Conservation (phyloP, 2,888 invertebrate species). For the Yponomeuta evonymella region DNA sequence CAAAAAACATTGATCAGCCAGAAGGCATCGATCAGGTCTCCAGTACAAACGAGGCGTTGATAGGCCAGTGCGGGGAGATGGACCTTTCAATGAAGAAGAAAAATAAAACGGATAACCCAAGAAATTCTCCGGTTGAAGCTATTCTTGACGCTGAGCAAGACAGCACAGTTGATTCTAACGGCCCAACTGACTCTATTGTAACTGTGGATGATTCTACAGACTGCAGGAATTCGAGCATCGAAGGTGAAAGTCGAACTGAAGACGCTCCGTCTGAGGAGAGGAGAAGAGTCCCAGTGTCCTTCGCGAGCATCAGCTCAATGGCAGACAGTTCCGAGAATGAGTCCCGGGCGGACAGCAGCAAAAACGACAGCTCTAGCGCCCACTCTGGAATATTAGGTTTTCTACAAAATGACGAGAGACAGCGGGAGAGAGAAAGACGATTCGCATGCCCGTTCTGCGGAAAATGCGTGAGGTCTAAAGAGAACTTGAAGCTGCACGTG, state of each 20-base stretch:
- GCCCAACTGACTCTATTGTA: slow-evolving; percentile 64
- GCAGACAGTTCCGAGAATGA: slow-evolving; percentile 72
- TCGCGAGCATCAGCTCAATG: slow-evolving; percentile 72
- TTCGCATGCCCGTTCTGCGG: slow-evolving; percentile 94
- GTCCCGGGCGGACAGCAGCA: slow-evolving; percentile 58
- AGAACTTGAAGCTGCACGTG: slow-evolving; percentile 91
- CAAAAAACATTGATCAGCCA: slow-evolving; percentile 74
- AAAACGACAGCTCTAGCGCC: slow-evolving; percentile 72
- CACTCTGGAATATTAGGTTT: slow-evolving; percentile 79
- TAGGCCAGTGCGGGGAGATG: slow-evolving; percentile 75
- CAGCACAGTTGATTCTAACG: slow-evolving; percentile 83
- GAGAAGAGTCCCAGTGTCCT: slow-evolving; percentile 62
- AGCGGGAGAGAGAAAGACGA: slow-evolving; percentile 81
- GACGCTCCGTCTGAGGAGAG: slow-evolving; percentile 46
- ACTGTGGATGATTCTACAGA: slow-evolving; percentile 69
- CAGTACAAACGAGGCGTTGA: slow-evolving; percentile 81
- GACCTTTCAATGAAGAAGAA: slow-evolving; percentile 74
- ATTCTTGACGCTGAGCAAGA: slow-evolving; percentile 79
- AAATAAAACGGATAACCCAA: slow-evolving; percentile 54
- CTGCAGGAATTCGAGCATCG: slow-evolving; percentile 58
- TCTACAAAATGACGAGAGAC: slow-evolving; percentile 75
- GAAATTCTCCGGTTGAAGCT: slow-evolving; percentile 67
- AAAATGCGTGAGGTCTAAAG: slow-evolving; percentile 91
- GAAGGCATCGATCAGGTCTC: slow-evolving; percentile 81
- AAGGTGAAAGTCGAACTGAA: slow-evolving; percentile 55